phyloP scores from a whole-genome alignment of 1,140 invertebrate species.

The Drosophila varians region DNA sequence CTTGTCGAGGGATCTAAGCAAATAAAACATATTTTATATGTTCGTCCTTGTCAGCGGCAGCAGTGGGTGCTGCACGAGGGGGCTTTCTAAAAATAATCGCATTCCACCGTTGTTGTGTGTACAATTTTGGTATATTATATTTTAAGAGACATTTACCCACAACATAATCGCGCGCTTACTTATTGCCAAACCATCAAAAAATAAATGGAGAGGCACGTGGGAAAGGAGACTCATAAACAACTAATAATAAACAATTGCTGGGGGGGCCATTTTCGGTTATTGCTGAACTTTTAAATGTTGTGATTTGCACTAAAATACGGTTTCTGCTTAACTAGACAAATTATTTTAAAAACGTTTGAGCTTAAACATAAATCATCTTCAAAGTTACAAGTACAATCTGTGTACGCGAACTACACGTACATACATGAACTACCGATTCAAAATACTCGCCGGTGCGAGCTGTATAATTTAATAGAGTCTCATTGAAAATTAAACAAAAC shows the following conservation, averaged over 20 bases:
- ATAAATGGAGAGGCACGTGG: slow-evolving; percentile 21
- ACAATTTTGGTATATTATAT: slow-evolving; percentile 55
- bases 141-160: slow-evolving; percentile 47
- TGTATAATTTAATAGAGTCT: slow-evolving; percentile 62
- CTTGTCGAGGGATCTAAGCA: slow-evolving; percentile 11
- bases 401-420: slow-evolving; percentile 54
- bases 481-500: slow-evolving; percentile 66
- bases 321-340: slow-evolving; percentile 57
- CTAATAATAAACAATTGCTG: slow-evolving; percentile 55
- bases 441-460: slow-evolving; percentile 19
- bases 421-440: slow-evolving; percentile 47
- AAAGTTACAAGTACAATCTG: slow-evolving; percentile 64
- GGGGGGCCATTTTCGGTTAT: neutral
- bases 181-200: slow-evolving; percentile 21
- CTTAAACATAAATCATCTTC: slow-evolving; percentile 67
- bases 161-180: slow-evolving; percentile 36
- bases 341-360: slow-evolving; percentile 60
- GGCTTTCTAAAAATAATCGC: slow-evolving; percentile 49
- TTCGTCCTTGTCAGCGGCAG: slow-evolving; percentile 44
- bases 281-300: slow-evolving; percentile 44
- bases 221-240: slow-evolving; percentile 58
- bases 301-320: slow-evolving; percentile 57
- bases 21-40: slow-evolving; percentile 74
- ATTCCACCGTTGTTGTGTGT: slow-evolving; percentile 54
- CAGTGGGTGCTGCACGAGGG: slow-evolving; percentile 47